These are phyloP conservation scores for Zoanthus sociatus DNA, from an alignment of 92 coral and sea anemone genomes.

Conservation along the genomic window DNA sequence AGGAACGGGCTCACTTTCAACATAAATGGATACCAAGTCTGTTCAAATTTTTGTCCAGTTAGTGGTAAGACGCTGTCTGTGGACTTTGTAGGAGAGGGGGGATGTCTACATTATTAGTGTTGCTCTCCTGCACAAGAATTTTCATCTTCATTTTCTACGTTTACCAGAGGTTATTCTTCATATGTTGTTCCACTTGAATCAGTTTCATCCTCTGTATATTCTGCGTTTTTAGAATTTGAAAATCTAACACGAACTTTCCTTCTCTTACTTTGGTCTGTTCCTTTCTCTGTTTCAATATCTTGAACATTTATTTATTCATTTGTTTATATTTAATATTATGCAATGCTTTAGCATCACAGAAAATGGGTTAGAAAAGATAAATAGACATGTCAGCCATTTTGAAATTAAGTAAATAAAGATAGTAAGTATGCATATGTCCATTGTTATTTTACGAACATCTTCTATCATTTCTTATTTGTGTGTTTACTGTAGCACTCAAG, in stretches of 20 bases:
- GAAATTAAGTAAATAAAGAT: no score
- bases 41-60: constrained; percentile 30
- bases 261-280: constrained; percentile 2
- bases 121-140: constrained; percentile 21
- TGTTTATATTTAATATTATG: no score
- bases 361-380: no score
- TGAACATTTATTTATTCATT: not conserved
- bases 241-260: constrained; percentile 23
- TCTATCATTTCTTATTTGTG: not conserved
- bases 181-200: not conserved
- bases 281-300: constrained; percentile 18
- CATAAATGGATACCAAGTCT: constrained; percentile 10
- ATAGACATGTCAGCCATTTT: no score
- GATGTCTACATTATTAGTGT: not conserved
- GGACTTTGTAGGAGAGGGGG: constrained; percentile 22
- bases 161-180: not conserved
- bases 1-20: constrained; percentile 21
- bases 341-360: no score
- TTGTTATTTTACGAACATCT: constrained; percentile 6
- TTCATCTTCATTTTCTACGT: constrained; percentile 4
- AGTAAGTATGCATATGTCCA: no score
- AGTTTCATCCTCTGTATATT: constrained; percentile 11
- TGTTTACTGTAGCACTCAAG: not conserved
- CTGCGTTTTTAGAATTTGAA: constrained; percentile 8
- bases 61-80: constrained; percentile 19